Evolutionary conservation across 2,888 invertebrate genomes (phyloP).

Genomic region (Nymphalis polychloros): DNA sequence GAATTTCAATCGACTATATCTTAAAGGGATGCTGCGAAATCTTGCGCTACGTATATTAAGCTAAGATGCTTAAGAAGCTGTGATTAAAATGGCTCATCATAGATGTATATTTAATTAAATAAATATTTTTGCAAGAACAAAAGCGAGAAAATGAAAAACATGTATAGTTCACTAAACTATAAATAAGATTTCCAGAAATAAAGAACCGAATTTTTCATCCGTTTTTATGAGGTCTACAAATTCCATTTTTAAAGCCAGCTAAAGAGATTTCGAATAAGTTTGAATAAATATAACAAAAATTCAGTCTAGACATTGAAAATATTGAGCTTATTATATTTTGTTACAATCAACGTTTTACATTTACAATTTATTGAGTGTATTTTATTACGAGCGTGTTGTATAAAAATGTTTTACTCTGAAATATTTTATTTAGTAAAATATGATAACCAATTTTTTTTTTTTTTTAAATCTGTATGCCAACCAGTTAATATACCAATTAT

Average conservation of each 20-base stretch:
- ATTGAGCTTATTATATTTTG: background rate
- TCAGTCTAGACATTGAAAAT: background rate
- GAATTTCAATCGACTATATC: constrained; percentile 26
- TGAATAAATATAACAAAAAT: background rate
- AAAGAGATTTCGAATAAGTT: background rate
- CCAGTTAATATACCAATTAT: too few species aligned
- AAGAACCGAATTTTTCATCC: background rate
- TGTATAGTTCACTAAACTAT: background rate
- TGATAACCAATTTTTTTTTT: too few species aligned
- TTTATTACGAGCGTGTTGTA: background rate
- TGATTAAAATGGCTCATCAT: constrained; percentile 12
- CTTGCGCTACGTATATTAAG: constrained; percentile 13
- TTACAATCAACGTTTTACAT: background rate
- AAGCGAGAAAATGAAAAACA: background rate
- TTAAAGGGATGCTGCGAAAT: constrained; percentile 1
- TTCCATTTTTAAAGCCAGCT: background rate
- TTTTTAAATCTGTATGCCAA: too few species aligned
- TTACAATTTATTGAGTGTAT: background rate
- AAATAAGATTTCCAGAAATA: background rate
- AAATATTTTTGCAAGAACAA: background rate
- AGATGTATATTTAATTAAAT: background rate
- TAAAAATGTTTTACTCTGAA: too few species aligned
- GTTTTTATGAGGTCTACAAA: constrained; percentile 1
- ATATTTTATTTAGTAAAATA: too few species aligned
- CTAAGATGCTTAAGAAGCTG: too few species aligned